Evolutionary conservation across 2,797 vertebrate species (phyloP).

Genomic region (Astyanax mexicanus): DNA sequence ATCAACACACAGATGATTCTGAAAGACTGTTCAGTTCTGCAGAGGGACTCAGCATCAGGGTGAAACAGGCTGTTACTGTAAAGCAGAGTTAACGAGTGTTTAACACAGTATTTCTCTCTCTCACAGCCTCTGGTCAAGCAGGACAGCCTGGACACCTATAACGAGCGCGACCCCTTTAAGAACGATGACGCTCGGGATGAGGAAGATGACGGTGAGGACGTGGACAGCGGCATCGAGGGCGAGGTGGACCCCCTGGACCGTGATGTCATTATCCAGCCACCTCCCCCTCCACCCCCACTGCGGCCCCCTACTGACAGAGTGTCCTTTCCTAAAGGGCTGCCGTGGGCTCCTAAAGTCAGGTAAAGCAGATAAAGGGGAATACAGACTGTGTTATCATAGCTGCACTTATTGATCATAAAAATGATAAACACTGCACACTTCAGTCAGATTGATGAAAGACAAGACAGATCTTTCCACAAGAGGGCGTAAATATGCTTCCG

Average conservation of each 20-base stretch:
- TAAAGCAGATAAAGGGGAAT: constrained; percentile 56
- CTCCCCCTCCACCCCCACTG: constrained; percentile 74
- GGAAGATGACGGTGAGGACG: constrained; percentile 89
- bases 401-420: no score
- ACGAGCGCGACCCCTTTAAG: constrained; percentile 96
- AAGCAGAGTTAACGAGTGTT: not conserved
- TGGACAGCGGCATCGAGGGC: constrained; percentile 86
- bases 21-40: not conserved
- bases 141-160: constrained; percentile 96
- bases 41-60: constrained; percentile 41
- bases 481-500: no score
- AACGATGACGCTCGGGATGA: constrained; percentile 87
- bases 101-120: constrained; percentile 23
- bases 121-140: constrained; percentile 92
- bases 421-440: no score
- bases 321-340: constrained; percentile 94
- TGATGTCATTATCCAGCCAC: constrained; percentile 81
- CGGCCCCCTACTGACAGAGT: constrained; percentile 83
- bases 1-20: not conserved
- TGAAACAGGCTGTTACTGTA: not conserved
- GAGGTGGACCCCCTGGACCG: constrained; percentile 92
- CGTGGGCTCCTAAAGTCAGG: constrained; percentile 99
- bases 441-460: no score
- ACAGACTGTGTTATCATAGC: no score
- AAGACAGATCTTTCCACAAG: no score